phyloP scores from a whole-genome alignment of 2,113 vertebrate species.

The Aptenodytes forsteri region DNA sequence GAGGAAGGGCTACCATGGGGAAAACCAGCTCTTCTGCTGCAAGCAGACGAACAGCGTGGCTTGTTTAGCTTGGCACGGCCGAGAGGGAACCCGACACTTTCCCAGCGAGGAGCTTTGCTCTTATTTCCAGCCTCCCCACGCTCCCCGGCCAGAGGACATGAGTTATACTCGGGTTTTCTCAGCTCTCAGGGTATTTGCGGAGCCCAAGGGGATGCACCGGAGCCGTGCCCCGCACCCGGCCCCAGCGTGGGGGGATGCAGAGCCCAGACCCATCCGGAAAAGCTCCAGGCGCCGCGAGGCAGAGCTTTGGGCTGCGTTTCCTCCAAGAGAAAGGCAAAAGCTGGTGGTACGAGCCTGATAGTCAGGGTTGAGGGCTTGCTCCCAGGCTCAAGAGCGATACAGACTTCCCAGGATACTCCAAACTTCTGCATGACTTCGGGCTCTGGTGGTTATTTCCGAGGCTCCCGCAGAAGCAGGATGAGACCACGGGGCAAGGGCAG shows the following conservation, averaged over 20 bases:
- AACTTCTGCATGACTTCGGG: fast-evolving
- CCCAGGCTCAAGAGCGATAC: neutral
- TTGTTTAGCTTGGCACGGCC: neutral
- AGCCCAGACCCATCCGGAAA: neutral
- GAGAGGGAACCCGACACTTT: neutral
- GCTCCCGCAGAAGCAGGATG: fast-evolving
- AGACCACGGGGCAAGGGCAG: fast-evolving
- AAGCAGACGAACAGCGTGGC: neutral
- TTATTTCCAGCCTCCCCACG: neutral
- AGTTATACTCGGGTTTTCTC: neutral
- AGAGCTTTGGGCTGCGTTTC: neutral
- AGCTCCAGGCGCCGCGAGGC: neutral
- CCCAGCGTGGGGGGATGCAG: fast-evolving
- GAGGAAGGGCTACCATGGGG: neutral
- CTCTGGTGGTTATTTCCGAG: fast-evolving
- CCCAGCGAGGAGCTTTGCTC: neutral
- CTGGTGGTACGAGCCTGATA: fast-evolving
- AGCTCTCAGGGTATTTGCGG: neutral
- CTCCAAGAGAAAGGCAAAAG: neutral
- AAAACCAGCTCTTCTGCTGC: neutral
- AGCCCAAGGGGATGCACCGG: neutral
- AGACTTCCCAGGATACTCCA: neutral
- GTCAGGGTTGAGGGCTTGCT: neutral
- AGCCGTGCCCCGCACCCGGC: neutral
- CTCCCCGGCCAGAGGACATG: neutral